Base-by-base conservation (phyloP, 2,888 invertebrate species). In the Melinaea menophilus region DNA sequence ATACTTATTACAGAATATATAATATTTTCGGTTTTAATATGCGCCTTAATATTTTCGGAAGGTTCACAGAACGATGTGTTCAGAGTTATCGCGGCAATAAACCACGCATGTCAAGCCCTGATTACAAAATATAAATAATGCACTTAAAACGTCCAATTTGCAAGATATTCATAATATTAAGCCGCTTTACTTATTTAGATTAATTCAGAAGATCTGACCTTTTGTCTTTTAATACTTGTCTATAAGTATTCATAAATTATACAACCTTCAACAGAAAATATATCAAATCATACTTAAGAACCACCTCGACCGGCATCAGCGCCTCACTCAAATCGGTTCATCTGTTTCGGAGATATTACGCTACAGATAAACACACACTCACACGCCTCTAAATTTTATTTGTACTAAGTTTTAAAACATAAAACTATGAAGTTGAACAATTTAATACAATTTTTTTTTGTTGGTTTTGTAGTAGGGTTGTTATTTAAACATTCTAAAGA, bases 81-180 rank as follows among this genome's bases (percentile, higher is more conserved):
- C 77, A 34, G 77, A 73, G 69, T 73, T 75, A 74, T 75, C 72
- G 71, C 68, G 62, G 73, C 70, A 75, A 78, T 86, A 83, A 85
- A 84, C 70, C 74, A 71, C 65, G 64, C 72, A 73, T 75, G 75
- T 76, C 72, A 71, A 70, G 71, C 72, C 78, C 78, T 76, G 80
- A 81, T 84, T 82, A 84, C 73, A 77, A 41, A 76, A 80, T 82
- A 82, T 75, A 79, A 85, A 82, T 79, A 78, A 76, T 74, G 64
- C 74, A 63, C 63, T 63, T 63, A 63, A 59, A 56, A 48, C 51
- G 63, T 59, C 59, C 59, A 59, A 63, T 56, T 33, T 33, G 22
- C 69, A 72, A 71, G 71, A 70, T 71, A 72, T 71, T 68, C 66
- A 22, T 47, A 63, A 65, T 62, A 60, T 60, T 60, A 58, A 35